phyloP scores from a whole-genome alignment of 2,888 invertebrate species.

The Cephalotes varians region DNA sequence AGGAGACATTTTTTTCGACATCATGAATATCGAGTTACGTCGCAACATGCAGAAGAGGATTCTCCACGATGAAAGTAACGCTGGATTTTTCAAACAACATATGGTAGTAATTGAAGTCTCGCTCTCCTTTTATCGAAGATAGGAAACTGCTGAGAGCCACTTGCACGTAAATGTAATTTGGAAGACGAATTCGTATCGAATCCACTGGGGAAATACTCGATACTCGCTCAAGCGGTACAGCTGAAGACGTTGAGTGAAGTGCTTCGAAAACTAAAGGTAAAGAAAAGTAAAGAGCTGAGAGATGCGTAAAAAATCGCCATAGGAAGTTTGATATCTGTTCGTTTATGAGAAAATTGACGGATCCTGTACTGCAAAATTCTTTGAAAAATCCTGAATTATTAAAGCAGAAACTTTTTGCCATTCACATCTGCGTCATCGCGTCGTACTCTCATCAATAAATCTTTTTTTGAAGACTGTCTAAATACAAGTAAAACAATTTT shows the following conservation, averaged over 20 bases:
- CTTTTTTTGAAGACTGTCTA: neutral
- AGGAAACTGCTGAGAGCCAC: neutral
- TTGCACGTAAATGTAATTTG: slow-evolving; percentile 30
- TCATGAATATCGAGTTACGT: slow-evolving; percentile 10
- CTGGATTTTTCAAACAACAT: slow-evolving; percentile 30
- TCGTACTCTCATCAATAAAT: neutral
- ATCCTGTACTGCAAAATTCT: neutral
- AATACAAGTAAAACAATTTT: neutral
- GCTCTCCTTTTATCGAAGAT: neutral
- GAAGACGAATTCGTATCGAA: slow-evolving; percentile 6
- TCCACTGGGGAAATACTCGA: slow-evolving; percentile 25
- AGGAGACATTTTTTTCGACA: neutral
- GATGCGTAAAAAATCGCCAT: neutral
- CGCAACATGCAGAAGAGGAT: neutral
- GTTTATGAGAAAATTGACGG: neutral
- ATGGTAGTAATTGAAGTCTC: slow-evolving; percentile 10
- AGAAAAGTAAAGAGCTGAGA: neutral
- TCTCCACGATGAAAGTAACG: neutral
- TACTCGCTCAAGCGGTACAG: neutral
- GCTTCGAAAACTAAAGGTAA: neutral
- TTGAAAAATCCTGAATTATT: slow-evolving; percentile 4
- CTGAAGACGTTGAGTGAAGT: neutral
- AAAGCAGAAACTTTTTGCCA: neutral
- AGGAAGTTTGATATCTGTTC: neutral
- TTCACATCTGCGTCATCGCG: neutral